phyloP scores from a whole-genome alignment of 2,888 invertebrate species.

The Achlya flavicornis region DNA sequence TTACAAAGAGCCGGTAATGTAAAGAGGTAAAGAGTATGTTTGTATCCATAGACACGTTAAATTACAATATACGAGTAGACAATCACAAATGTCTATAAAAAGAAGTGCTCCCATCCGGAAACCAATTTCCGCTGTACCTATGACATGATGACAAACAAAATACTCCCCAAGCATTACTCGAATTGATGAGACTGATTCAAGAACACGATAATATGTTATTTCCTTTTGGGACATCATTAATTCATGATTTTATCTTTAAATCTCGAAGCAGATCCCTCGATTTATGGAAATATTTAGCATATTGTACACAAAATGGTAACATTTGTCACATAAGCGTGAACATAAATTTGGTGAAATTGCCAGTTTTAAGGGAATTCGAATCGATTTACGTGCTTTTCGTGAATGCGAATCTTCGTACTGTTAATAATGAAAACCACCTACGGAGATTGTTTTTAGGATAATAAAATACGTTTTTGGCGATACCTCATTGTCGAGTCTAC shows the following conservation, averaged over 20 bases:
- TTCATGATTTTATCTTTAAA: conserved; percentile 12
- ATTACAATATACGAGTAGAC: not conserved
- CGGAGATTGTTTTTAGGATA: conserved; percentile 43
- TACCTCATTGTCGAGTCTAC: conserved; percentile 47
- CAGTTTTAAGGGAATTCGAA: conserved; percentile 35
- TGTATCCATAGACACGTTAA: not conserved
- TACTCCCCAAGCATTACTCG: not conserved
- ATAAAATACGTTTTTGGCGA: conserved; percentile 52
- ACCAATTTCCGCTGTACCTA: not conserved
- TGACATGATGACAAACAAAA: not conserved
- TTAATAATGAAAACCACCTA: conserved; percentile 45
- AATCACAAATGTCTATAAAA: not conserved
- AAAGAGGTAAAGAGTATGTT: not conserved
- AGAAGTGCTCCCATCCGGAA: conserved; percentile 1
- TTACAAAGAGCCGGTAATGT: not conserved
- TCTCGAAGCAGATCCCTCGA: conserved; percentile 1
- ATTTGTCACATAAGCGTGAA: conserved; percentile 27
- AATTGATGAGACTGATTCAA: not conserved
- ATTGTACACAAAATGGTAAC: conserved; percentile 38
- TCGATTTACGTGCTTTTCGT: conserved; percentile 29
- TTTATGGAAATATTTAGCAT: conserved; percentile 13
- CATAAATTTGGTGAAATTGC: conserved; percentile 35
- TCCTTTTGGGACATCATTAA: not conserved
- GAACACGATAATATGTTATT: not conserved
- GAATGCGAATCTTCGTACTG: conserved; percentile 33